phyloP scores from a whole-genome alignment of 1,140 invertebrate species.

The Drosophila mauritiana region DNA sequence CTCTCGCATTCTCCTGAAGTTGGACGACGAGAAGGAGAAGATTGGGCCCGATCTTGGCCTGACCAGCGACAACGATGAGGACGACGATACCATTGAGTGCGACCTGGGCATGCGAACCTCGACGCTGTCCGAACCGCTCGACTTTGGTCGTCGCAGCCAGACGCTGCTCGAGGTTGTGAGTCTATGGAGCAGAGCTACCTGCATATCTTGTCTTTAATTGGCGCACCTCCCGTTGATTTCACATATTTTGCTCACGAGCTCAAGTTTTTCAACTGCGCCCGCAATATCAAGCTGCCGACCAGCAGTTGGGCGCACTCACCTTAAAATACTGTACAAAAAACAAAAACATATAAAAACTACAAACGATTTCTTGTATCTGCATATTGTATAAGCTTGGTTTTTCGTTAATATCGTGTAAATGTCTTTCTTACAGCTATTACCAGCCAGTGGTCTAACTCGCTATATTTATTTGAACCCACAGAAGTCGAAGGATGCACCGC shows the following conservation, averaged over 20 bases:
- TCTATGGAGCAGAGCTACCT: slow-evolving; percentile 53
- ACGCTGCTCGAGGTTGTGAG: slow-evolving; percentile 77
- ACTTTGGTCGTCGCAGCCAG: slow-evolving; percentile 77
- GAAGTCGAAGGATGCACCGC: slow-evolving; percentile 72
- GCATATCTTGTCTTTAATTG: slow-evolving; percentile 59
- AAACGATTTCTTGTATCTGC: slow-evolving; percentile 39
- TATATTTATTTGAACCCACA: slow-evolving; percentile 19
- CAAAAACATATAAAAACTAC: background rate
- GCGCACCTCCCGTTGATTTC: slow-evolving; percentile 54
- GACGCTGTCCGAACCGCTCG: slow-evolving; percentile 85
- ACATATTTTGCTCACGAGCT: slow-evolving; percentile 52
- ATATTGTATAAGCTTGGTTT: slow-evolving; percentile 59
- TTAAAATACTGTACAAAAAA: slow-evolving; percentile 29
- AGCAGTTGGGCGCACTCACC: slow-evolving; percentile 64
- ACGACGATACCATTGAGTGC: slow-evolving; percentile 74
- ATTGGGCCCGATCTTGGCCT: slow-evolving; percentile 15
- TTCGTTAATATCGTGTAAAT: slow-evolving; percentile 54
- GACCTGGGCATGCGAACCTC: slow-evolving; percentile 69
- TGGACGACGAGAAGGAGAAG: slow-evolving; percentile 64
- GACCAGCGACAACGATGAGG: slow-evolving; percentile 42
- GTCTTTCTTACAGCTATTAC: slow-evolving; percentile 1
- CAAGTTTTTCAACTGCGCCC: slow-evolving; percentile 20
- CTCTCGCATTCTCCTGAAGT: slow-evolving; percentile 72
- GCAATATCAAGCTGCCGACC: slow-evolving; percentile 48
- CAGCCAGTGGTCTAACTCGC: background rate